phyloP scores from a whole-genome alignment of 2,797 vertebrate species.

The Microctenopoma lineatum region DNA sequence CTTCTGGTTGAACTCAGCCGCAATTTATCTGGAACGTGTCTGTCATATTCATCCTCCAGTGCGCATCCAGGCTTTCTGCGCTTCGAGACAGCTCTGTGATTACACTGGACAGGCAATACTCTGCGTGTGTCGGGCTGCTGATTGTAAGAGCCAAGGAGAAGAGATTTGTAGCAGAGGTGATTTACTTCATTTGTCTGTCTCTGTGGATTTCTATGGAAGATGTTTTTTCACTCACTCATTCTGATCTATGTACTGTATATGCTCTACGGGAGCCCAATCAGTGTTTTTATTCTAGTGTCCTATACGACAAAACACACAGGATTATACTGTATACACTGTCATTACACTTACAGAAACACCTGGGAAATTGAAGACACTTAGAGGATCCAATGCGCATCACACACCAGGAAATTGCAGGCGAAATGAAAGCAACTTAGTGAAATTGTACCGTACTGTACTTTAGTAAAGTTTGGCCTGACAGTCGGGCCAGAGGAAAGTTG shows the following conservation, averaged over 20 bases:
- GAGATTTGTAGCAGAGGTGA: constrained; percentile 53
- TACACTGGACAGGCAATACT: constrained; percentile 58
- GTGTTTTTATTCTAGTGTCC: constrained; percentile 22
- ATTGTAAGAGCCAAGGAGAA: constrained; percentile 42
- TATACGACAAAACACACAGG: constrained; percentile 5
- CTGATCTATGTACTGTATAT: not conserved
- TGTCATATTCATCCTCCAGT: constrained; percentile 50
- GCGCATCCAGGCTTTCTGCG: constrained; percentile 40
- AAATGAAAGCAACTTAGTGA: not conserved
- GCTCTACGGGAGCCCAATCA: constrained; percentile 28
- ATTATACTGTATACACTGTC: not conserved
- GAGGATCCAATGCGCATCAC: not conserved
- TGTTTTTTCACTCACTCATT: constrained; percentile 12
- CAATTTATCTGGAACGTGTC: constrained; percentile 42
- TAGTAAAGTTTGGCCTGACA: not conserved
- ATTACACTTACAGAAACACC: not conserved
- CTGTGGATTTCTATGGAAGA: constrained; percentile 30
- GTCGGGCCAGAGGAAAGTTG: not conserved
- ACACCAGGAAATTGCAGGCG: not conserved
- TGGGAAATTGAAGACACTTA: not conserved
- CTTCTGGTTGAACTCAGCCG: constrained; percentile 21
- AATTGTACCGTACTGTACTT: not conserved
- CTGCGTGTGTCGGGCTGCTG: constrained; percentile 34
- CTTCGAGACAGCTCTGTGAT: constrained; percentile 56
- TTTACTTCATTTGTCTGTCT: constrained; percentile 52